phyloP scores from a whole-genome alignment of 2,113 vertebrate genomes.

The Ivindomyrus marchei region DNA sequence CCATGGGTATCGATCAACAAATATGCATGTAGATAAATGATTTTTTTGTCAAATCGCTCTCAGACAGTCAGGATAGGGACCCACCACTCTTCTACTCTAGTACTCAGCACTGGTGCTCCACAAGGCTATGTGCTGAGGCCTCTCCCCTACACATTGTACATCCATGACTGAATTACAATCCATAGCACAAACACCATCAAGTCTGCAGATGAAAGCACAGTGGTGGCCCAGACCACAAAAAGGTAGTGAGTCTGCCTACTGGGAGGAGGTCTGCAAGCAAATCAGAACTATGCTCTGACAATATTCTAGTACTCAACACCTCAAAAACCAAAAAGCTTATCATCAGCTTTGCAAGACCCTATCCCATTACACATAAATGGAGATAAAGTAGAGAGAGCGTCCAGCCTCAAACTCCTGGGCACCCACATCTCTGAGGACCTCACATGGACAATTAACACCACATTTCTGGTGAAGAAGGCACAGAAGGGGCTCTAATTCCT shows the following conservation, averaged over 20 bases:
- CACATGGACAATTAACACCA: not conserved
- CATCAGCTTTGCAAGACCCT: not conserved
- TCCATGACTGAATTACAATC: not conserved
- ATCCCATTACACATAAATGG: too few species aligned
- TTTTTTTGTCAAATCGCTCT: not conserved
- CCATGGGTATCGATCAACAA: not conserved
- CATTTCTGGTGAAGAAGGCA: not conserved
- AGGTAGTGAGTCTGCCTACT: not conserved
- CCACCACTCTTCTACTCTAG: not conserved
- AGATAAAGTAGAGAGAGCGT: not conserved
- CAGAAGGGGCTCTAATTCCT: not conserved
- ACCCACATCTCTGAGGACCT: not conserved
- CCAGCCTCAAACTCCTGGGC: not conserved
- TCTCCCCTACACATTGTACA: not conserved
- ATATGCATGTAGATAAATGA: not conserved
- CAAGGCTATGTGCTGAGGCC: not conserved
- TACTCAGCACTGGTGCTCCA: not conserved
- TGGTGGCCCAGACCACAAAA: not conserved
- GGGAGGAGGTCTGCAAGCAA: not conserved
- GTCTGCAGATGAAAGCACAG: too few species aligned
- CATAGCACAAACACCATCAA: not conserved
- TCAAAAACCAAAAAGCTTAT: not conserved
- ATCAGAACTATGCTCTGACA: not conserved
- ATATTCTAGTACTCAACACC: not conserved
- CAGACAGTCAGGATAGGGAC: not conserved